phyloP scores from a whole-genome alignment of 1,140 invertebrate genomes.

The Bombus terrestris region DNA sequence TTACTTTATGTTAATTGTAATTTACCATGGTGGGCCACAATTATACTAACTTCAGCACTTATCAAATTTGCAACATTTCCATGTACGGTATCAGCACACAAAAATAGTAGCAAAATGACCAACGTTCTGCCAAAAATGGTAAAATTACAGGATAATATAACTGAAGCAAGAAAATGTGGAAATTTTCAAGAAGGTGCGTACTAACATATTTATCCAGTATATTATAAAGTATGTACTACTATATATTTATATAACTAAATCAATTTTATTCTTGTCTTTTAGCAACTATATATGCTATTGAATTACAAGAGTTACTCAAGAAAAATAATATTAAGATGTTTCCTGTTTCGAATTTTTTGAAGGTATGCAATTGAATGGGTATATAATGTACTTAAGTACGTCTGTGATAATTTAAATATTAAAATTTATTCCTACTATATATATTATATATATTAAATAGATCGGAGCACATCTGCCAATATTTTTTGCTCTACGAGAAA shows the following conservation, averaged over 20 bases:
- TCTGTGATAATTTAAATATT: conserved; percentile 6
- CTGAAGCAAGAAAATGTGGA: conserved; percentile 90
- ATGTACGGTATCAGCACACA: conserved; percentile 90
- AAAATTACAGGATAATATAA: conserved; percentile 90
- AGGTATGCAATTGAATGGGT: neutral
- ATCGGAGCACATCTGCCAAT: conserved; percentile 95
- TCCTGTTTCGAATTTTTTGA: rapidly evolving
- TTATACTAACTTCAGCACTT: conserved; percentile 89
- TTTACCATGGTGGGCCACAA: conserved; percentile 95
- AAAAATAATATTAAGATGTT: conserved; percentile 87
- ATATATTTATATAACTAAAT: conserved; percentile 1
- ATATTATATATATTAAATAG: conserved; percentile 78
- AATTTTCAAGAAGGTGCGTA: conserved; percentile 89
- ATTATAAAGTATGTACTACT: neutral
- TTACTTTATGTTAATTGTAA: conserved; percentile 89
- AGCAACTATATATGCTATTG: conserved; percentile 88
- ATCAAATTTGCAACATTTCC: conserved; percentile 91
- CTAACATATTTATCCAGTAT: neutral
- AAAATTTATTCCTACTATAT: conserved; percentile 17
- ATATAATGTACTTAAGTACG: neutral
- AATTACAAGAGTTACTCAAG: conserved; percentile 91
- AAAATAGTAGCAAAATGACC: conserved; percentile 89
- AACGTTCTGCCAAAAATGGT: conserved; percentile 93
- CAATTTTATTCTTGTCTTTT: conserved; percentile 56
- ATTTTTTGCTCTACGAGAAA: conserved; percentile 91